Evolutionary conservation across 2,113 vertebrate genomes (phyloP).

Genomic region (Pithys albifrons): DNA sequence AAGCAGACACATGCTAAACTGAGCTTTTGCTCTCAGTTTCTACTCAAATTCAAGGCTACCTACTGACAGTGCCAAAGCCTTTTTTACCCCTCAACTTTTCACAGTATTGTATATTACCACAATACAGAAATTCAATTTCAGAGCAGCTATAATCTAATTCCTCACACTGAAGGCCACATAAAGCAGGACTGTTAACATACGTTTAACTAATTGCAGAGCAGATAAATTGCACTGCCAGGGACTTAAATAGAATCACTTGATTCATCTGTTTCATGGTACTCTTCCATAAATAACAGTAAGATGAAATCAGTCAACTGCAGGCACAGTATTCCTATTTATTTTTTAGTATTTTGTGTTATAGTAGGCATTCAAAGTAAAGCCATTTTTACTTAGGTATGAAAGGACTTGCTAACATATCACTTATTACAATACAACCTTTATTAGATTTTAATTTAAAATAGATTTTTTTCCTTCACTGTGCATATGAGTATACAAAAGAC

Average conservation of each 20-base stretch:
- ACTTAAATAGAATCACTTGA: background rate
- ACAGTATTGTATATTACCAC: background rate
- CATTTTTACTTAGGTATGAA: background rate
- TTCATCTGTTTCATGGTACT: background rate
- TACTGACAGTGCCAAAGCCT: background rate
- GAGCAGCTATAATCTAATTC: background rate
- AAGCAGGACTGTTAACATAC: background rate
- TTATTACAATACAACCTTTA: background rate
- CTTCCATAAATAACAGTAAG: background rate
- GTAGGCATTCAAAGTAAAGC: background rate
- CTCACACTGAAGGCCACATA: background rate
- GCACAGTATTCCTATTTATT: background rate
- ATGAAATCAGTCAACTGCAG: background rate
- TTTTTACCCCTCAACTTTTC: background rate
- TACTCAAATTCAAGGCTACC: background rate
- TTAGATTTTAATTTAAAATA: background rate
- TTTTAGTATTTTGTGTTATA: background rate
- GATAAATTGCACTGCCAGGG: background rate
- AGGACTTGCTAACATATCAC: background rate
- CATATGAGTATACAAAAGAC: background rate
- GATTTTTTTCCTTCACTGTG: background rate
- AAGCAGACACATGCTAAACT: background rate
- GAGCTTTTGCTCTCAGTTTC: background rate
- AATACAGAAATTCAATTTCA: background rate
- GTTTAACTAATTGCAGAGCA: background rate